A percentile compares a stretch with the other conserved stretches of the same genome.
Evolutionary conservation across 1,140 invertebrate genomes (phyloP).

Genomic region (Drosophila ogumai): DNA sequence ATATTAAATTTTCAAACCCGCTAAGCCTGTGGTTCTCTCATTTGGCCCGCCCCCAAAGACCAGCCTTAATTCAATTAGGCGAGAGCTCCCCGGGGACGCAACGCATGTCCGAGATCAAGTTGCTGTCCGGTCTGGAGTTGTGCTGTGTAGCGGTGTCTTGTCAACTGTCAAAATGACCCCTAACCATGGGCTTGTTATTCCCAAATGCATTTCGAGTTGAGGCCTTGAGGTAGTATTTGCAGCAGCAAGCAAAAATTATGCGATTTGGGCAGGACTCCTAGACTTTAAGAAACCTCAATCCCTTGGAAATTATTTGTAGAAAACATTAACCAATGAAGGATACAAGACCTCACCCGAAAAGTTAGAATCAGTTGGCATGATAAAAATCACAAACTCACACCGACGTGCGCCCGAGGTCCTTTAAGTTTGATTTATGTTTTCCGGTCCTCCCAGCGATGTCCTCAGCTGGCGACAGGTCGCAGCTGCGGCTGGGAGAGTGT

Average conservation of each 20-base stretch:
- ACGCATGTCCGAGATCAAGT: constrained; percentile 22
- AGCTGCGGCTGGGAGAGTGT: constrained; percentile 42
- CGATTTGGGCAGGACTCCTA: not conserved
- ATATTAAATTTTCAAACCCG: constrained; percentile 1
- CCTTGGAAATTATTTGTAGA: not conserved
- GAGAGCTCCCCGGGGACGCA: constrained; percentile 17
- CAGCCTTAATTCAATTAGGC: constrained; percentile 36
- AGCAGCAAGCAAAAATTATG: not conserved
- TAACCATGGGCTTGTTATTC: constrained; percentile 26
- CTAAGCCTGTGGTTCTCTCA: not conserved
- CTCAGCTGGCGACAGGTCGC: constrained; percentile 36
- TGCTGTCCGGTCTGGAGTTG: constrained; percentile 13
- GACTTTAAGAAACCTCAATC: not conserved
- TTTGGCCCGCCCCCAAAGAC: not conserved
- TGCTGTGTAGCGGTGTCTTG: constrained; percentile 45
- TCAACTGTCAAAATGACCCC: constrained; percentile 65
- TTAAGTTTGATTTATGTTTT: constrained; percentile 66
- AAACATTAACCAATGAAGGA: not conserved
- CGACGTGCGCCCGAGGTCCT: not conserved
- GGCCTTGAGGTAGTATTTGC: not conserved
- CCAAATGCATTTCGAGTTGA: constrained; percentile 56
- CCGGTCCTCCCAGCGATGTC: constrained; percentile 8
- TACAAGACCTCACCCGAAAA: not conserved
- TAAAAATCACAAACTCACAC: not conserved
- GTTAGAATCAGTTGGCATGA: not conserved